Evolutionary conservation across 2,888 invertebrate genomes (phyloP), one percentile per base, ranked within the genome.

Genomic region (Drosophila eohydei): DNA sequence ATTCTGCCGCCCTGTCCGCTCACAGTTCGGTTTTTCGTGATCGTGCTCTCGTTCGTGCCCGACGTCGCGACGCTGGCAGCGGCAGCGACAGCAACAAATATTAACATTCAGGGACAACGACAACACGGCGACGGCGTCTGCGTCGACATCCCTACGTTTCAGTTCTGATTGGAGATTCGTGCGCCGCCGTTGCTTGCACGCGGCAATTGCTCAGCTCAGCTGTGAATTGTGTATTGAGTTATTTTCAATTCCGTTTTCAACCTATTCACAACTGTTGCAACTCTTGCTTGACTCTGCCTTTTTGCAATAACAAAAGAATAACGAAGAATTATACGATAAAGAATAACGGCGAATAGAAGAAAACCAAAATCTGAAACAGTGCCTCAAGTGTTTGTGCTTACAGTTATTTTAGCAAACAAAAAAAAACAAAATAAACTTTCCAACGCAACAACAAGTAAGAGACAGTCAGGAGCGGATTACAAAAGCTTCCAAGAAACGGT

Each of bases 111-210:
- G 87, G 83, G 87, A 84, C 83, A 85, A 88, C 81, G 78, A 75
- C 79, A 80, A 80, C 82, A 80, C 78, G 83, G 85, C 87, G 77
- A 76, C 81, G 67, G 76, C 77, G 84, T 80, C 87, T 81, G 78
- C 80, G 86, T 81, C 83, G 74, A 83, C 83, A 90, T 91, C 91
- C 91, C 91, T 91, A 87, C 88, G 87, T 83, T 89, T 91, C 89
- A 91, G 91, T 91, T 90, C 90, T 89, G 89, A 85, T 91, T 91
- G 85, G 91, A 90, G 91, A 82, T 91, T 88, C 91, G 91, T 91
- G 81, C 90, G 90, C 90, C 90, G 88, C 81, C 83, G 85, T 89
- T 90, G 89, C 73, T 80, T 79, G 74, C 72, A 80, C 88, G 83
- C 86, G 90, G 80, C 83, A 80, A 86, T 84, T 84, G 73, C 66